Evolutionary conservation across 2,797 vertebrate species (phyloP), one percentile per base, ranked within the genome.

Genomic region (Sebastiscus albofasciatus): DNA sequence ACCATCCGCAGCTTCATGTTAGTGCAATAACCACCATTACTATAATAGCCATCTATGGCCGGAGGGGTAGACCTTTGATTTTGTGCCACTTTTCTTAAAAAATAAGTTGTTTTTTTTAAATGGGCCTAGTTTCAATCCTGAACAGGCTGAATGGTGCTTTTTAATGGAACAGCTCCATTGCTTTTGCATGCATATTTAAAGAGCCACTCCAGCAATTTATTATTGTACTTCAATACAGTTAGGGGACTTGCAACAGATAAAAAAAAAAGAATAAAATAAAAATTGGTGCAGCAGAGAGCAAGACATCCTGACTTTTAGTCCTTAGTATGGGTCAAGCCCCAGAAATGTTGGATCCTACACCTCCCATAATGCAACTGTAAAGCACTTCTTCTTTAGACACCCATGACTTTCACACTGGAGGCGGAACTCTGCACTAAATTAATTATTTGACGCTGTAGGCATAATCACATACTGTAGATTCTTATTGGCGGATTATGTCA

Each of bases 21-120:
- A 22, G 20, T 36, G 65, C 56, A 84, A 56, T 75, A 68, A 71
- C 80, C 75, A 80, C 81, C 75, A 80, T 84, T 81, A 69, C 58
- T 27, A 36, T 77, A 84, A 87, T 79, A 54, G 61, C 72, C 26
- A 36, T 61, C 65, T 77, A 31, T 70, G 75, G 36, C 82, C 36
- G 9, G 31, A 87, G 60, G 78, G 61, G 8, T 29, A 9, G 26
- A 69, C 29, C 67, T 77, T 83, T 79, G 74, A 82, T 67, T 75
- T 34, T 75, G 56, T 72, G 61, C 67, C 65, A 76, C 52, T 18
- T 73, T 75, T 52, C 60, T 13, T 46, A 33, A 46, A 70, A 75
- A 64, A 27, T 2, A 26, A 14, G 3, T 14, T 65, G 13, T 66
- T 66, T 60, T 33, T 33, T 29, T 29, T 7, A 75, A 71, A 39